These are phyloP conservation scores for Platysternon megacephalum DNA, from an alignment of 2,113 vertebrate species.

Conservation along the genomic window DNA sequence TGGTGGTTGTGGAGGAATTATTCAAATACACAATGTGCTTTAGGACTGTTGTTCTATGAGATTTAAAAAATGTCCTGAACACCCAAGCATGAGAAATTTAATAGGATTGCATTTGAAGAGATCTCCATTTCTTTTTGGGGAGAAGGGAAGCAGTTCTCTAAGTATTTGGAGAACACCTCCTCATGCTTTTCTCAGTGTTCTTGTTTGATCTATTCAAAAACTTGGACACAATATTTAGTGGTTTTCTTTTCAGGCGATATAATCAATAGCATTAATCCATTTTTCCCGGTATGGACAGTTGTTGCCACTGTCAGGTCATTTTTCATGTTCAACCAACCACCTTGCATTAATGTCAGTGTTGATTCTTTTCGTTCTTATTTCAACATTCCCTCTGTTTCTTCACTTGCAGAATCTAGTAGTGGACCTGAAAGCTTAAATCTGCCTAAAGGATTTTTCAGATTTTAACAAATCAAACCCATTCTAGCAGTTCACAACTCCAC, in stretches of 20 bases:
- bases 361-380: neutral
- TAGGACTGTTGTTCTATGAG: neutral
- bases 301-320: neutral
- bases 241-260: neutral
- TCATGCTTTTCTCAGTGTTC: neutral
- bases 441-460: neutral
- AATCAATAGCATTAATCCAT: neutral
- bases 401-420: neutral
- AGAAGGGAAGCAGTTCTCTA: neutral
- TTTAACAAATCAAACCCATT: neutral
- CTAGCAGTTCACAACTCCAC: rapidly evolving
- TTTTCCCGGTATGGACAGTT: neutral
- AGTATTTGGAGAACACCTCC: slow-evolving; percentile 18
- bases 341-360: neutral
- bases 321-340: neutral
- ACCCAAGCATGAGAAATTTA: neutral
- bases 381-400: neutral
- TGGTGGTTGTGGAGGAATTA: neutral
- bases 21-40: neutral
- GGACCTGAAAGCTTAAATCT: neutral
- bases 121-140: neutral
- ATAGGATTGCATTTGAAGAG: neutral
- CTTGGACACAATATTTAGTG: neutral
- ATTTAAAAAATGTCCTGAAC: neutral
- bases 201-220: neutral